A percentile compares a stretch with the other conserved stretches of the same genome.
These are phyloP conservation scores for Hippoglossus hippoglossus DNA, from an alignment of 2,797 vertebrate genomes.

Conservation along the genomic window DNA sequence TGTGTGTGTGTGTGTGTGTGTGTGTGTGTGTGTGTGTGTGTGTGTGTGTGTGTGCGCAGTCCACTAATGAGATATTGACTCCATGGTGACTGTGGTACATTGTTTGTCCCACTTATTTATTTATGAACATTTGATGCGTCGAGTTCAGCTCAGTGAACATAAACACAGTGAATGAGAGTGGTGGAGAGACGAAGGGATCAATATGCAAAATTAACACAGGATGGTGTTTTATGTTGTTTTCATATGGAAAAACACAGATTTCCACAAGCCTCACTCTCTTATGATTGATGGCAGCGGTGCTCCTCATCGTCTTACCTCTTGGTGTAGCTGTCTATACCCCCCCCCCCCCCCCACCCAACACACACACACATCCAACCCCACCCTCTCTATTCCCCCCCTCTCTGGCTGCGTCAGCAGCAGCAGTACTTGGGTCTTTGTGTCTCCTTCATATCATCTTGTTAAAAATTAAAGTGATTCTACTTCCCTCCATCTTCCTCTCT, in stretches of 20 bases:
- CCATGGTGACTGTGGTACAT: conserved; percentile 85
- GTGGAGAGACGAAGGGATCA: conserved; percentile 77
- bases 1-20: conserved; percentile 9
- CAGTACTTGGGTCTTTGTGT: conserved; percentile 75
- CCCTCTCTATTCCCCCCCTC: conserved; percentile 53
- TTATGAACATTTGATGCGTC: conserved; percentile 93
- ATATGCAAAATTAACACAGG: conserved; percentile 90
- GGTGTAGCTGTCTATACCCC: conserved; percentile 14
- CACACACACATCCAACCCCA: conserved; percentile 51
- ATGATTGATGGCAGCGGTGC: conserved; percentile 74
- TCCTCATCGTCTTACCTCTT: conserved; percentile 21
- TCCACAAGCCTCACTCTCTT: conserved; percentile 56
- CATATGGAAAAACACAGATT: conserved; percentile 72
- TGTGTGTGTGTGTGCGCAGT: conserved; percentile 34
- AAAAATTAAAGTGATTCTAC: conserved; percentile 87
- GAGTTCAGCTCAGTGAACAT: conserved; percentile 88
- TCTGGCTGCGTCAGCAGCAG: conserved; percentile 77
- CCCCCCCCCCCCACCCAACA: conserved; percentile 19
- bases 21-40: conserved; percentile 14
- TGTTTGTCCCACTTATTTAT: conserved; percentile 90
- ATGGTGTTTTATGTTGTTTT: conserved; percentile 86
- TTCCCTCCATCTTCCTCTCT: conserved; percentile 68
- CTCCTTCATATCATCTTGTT: conserved; percentile 86
- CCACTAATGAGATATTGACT: conserved; percentile 89
- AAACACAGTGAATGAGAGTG: conserved; percentile 36